Evolutionary conservation across 2,113 vertebrate genomes (phyloP).

Genomic region (Isichthys henryi): DNA sequence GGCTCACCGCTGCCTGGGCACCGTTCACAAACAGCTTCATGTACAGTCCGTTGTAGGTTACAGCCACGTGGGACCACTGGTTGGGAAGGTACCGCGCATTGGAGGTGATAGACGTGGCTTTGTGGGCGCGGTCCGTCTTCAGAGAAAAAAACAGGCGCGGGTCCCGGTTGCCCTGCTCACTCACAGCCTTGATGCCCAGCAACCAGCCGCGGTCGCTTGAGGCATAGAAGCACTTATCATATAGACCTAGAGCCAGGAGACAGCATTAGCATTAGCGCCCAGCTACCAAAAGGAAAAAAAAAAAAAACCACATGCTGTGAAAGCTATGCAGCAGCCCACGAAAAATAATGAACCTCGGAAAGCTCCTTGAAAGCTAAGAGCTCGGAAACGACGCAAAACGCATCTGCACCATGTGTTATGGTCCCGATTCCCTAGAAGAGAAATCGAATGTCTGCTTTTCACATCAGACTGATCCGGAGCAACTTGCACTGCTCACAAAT

Average conservation of each 20-base stretch:
- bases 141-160: conserved; percentile 98
- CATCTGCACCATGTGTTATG: background rate
- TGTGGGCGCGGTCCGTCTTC: conserved; percentile 93
- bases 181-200: conserved; percentile 86
- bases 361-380: background rate
- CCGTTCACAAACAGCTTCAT: conserved; percentile 95
- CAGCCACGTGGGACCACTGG: conserved; percentile 84
- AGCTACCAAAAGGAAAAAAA: background rate
- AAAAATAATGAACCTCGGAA: background rate
- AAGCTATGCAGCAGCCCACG: background rate
- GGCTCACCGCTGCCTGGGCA: conserved; percentile 84
- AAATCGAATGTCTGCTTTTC: background rate
- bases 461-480: background rate
- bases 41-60: conserved; percentile 80
- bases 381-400: background rate
- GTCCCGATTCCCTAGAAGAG: background rate
- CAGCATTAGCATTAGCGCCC: conserved; percentile 38
- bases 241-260: conserved; percentile 75
- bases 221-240: conserved; percentile 97
- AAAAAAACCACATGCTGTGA: background rate
- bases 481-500: background rate
- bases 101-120: conserved; percentile 81
- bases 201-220: conserved; percentile 95
- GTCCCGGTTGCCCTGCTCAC: conserved; percentile 86
- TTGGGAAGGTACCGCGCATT: conserved; percentile 80